Base-by-base conservation (phyloP, 1,140 invertebrate species). In the Solenopsis invicta region DNA sequence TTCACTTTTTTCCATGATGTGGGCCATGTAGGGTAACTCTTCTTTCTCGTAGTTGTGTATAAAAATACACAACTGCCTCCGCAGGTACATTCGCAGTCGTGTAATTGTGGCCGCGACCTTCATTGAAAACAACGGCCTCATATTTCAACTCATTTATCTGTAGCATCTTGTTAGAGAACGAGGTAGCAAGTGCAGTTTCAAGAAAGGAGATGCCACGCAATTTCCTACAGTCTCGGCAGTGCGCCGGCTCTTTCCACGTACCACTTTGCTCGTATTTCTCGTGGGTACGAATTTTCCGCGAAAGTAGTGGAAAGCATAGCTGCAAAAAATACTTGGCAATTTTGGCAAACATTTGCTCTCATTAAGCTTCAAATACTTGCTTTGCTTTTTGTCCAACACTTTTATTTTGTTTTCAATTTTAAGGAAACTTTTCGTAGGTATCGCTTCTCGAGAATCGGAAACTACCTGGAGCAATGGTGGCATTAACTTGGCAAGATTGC, bases 1-100 rank as follows among this genome's bases (percentile, higher is more conserved):
- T 87, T 87, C 80, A 67, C 59, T 45, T 59, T 80, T 87, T 71
- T 52, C 8, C 24, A 8, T 18, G 67, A 71, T 72, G n/a, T n/a
- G n/a, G n/a, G n/a, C n/a, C n/a, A n/a, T n/a, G 29, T 18, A n/a
- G 18, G 9, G 18, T 54, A 59, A 41, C 21, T 76, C 21, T 41
- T 80, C 9, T 37, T 54, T 41, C 54, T 41, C 9, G 9, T 24
- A n/a, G 29, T 54, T 9, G 2, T 52, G 4, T 67, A 50, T 37
- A 21, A 6, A 41, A 6, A 2, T 41, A 13, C 2, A 2, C 29
- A 37, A 50, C 10, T 48, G 24, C 18, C 13, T 9, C 45, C 52
- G n/a, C n/a, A n/a, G 61, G 18, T 13, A 67, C 45, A 37, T 4
- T 29, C 12, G 21, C n/a, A 16, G n/a, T 66, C 24, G 18, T 50